These are phyloP conservation scores for Asbolus verrucosus DNA, from an alignment of 1,140 invertebrate species.

Conservation along the genomic window DNA sequence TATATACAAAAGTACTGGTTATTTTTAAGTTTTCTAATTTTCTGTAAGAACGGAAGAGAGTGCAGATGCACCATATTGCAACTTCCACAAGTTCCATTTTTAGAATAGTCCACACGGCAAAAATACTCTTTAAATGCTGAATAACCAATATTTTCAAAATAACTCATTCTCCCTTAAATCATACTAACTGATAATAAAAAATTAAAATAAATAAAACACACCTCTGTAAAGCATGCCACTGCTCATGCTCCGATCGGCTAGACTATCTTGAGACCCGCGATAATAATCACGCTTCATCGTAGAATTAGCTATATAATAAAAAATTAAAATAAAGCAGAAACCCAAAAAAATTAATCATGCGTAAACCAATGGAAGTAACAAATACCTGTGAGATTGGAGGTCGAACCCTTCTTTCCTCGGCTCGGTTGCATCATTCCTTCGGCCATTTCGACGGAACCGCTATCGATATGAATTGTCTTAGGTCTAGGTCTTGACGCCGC, in stretches of 20 bases:
- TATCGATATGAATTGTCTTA: slow-evolving; percentile 90
- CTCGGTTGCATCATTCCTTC: slow-evolving; percentile 80
- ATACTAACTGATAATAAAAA: slow-evolving; percentile 47
- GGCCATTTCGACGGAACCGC: slow-evolving; percentile 78
- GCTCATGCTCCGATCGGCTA: slow-evolving; percentile 74
- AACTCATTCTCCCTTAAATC: slow-evolving; percentile 15
- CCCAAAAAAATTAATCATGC: slow-evolving; percentile 64
- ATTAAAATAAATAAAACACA: slow-evolving; percentile 64
- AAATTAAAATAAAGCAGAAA: slow-evolving; percentile 58
- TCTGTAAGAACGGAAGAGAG: too few species aligned
- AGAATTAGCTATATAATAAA: slow-evolving; percentile 64
- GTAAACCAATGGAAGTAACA: slow-evolving; percentile 52
- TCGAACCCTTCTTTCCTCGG: slow-evolving; percentile 83
- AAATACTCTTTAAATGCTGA: neutral
- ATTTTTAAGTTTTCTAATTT: too few species aligned
- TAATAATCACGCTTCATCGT: slow-evolving; percentile 89
- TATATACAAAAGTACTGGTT: too few species aligned
- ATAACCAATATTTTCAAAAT: slow-evolving; percentile 11
- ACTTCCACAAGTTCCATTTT: too few species aligned
- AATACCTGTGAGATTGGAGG: slow-evolving; percentile 83
- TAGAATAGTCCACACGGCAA: too few species aligned
- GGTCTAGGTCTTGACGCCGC: slow-evolving; percentile 76
- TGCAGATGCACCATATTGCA: too few species aligned
- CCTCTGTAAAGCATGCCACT: slow-evolving; percentile 69
- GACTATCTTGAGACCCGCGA: slow-evolving; percentile 86